phyloP scores from a whole-genome alignment of 2,797 vertebrate genomes.

The Botia kubotai region DNA sequence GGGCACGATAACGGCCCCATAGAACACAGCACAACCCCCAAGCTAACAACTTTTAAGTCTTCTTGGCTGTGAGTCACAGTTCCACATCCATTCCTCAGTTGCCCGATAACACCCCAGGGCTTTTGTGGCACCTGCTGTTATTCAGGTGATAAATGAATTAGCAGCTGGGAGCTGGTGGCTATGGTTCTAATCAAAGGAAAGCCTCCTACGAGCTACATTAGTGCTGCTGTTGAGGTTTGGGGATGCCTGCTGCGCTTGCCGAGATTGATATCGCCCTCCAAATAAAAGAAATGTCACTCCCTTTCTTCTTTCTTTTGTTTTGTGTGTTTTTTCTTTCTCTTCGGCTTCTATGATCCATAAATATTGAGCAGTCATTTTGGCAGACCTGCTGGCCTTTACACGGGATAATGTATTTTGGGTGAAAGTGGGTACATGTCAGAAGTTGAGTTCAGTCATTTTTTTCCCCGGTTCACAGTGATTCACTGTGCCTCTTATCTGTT shows the following conservation, averaged over 20 bases:
- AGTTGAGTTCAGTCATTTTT: not conserved
- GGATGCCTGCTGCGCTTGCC: conserved; percentile 16
- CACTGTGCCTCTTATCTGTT: conserved; percentile 44
- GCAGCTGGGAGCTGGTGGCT: conserved; percentile 17
- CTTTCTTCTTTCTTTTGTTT: conserved; percentile 1
- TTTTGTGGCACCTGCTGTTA: conserved; percentile 34
- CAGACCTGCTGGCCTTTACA: conserved; percentile 3
- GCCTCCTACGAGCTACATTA: conserved; percentile 39
- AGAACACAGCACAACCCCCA: not conserved
- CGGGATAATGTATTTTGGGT: conserved; percentile 27
- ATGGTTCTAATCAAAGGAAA: conserved; percentile 47
- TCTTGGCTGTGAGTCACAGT: conserved; percentile 14
- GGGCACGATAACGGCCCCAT: conserved; percentile 7
- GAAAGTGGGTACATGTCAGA: not conserved
- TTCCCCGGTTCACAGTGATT: not conserved
- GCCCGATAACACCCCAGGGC: conserved; percentile 20
- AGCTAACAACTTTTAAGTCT: not conserved
- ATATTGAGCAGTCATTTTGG: conserved; percentile 26
- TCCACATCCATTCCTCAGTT: conserved; percentile 27
- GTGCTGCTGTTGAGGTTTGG: conserved; percentile 18
- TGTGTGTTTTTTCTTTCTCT: not conserved
- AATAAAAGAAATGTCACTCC: conserved; percentile 45
- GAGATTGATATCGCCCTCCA: conserved; percentile 35
- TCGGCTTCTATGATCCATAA: conserved; percentile 43
- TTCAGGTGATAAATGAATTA: conserved; percentile 43